These are phyloP conservation scores for Tenthredo scrophulariae DNA, from an alignment of 2,888 invertebrate species.

Conservation along the genomic window DNA sequence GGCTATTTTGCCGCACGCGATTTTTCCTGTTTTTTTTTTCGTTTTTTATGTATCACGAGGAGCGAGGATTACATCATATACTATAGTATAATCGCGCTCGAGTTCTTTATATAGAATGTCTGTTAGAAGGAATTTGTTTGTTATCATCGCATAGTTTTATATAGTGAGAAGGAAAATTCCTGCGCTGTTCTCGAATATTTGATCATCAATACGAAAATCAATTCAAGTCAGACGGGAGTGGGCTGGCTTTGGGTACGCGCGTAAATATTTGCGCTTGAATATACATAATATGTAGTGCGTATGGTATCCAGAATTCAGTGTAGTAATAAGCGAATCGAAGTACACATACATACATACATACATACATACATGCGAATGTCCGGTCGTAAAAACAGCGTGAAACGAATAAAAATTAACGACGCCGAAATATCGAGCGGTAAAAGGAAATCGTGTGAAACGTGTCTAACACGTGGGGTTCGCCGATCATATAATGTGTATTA, in stretches of 20 bases:
- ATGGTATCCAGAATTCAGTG: neutral
- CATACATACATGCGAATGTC: constrained; percentile 7
- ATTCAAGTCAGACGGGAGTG: neutral
- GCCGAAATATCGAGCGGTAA: constrained; percentile 6
- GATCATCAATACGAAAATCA: constrained; percentile 24
- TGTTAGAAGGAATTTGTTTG: neutral
- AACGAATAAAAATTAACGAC: constrained; percentile 44
- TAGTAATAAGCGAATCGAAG: constrained; percentile 31
- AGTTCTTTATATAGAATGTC: neutral
- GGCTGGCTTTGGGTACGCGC: neutral
- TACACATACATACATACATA: neutral
- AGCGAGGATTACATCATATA: neutral
- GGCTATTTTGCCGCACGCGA: neutral
- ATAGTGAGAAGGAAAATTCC: neutral
- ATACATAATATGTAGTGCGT: neutral
- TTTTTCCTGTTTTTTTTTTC: neutral
- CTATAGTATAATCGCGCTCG: neutral
- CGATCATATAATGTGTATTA: neutral
- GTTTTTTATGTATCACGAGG: neutral
- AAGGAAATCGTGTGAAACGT: constrained; percentile 16
- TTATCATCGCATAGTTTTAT: neutral
- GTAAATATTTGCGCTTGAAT: constrained; percentile 14
- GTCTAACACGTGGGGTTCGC: neutral
- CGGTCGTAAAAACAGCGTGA: constrained; percentile 38
- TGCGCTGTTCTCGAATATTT: neutral